A percentile compares a stretch with the other conserved stretches of the same genome.
Evolutionary conservation across 2,888 invertebrate genomes (phyloP).

Genomic region (Drosophila recens): DNA sequence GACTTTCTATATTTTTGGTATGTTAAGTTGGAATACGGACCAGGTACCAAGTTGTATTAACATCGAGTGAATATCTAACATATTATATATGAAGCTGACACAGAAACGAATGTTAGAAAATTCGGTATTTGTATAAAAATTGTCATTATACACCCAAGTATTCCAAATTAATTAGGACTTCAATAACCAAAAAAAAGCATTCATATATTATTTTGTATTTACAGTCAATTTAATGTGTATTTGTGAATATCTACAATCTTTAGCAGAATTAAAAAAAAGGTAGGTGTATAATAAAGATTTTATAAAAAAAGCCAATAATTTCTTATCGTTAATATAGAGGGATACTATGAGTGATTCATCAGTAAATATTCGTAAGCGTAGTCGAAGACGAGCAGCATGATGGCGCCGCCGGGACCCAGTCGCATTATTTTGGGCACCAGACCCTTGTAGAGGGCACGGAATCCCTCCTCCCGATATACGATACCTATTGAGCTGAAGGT

Average conservation of each 20-base stretch:
- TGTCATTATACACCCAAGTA: background rate
- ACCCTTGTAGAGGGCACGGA: constrained; percentile 95
- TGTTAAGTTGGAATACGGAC: too few relatives aligned
- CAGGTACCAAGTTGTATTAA: too few relatives aligned
- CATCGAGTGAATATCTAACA: too few relatives aligned
- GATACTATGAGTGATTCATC: constrained; percentile 33
- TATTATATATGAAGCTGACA: too few relatives aligned
- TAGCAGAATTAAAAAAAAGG: background rate
- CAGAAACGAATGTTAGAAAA: too few relatives aligned
- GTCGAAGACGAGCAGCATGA: constrained; percentile 97
- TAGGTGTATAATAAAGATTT: background rate
- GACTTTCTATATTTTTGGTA: background rate
- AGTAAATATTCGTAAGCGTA: constrained; percentile 91
- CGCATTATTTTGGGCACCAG: constrained; percentile 95
- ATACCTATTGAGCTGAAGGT: constrained; percentile 90
- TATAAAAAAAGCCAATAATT: background rate
- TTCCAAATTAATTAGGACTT: background rate
- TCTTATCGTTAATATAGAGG: background rate
- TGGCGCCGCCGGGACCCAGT: constrained; percentile 97
- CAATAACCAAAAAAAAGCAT: background rate
- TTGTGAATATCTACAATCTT: background rate
- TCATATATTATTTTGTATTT: constrained; percentile 2
- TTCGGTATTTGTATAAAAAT: background rate
- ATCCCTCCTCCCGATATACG: constrained; percentile 95
- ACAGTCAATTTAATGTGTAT: constrained; percentile 10